phyloP scores from a whole-genome alignment of 2,888 invertebrate genomes.

The Cenopis cana region DNA sequence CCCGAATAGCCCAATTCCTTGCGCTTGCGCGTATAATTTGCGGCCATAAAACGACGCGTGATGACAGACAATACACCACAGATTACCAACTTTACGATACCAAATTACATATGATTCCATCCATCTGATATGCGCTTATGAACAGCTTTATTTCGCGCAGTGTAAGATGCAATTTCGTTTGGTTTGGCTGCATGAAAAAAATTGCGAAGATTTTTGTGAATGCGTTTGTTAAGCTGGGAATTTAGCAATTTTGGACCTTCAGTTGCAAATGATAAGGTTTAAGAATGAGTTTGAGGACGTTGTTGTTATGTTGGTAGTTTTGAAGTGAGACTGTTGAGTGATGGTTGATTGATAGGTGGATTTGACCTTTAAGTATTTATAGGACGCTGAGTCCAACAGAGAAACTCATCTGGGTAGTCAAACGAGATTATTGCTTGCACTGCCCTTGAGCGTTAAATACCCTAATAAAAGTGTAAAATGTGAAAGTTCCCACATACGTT shows the following conservation, averaged over 20 bases:
- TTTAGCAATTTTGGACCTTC: conserved; percentile 5
- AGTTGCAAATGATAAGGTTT: not conserved
- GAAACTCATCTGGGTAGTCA: not conserved
- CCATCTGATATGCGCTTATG: conserved; percentile 14
- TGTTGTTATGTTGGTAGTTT: not conserved
- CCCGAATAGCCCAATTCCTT: conserved; percentile 46
- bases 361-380: conserved; percentile 27
- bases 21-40: conserved; percentile 59
- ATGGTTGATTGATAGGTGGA: conserved; percentile 37
- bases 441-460: not conserved
- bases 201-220: not conserved
- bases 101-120: conserved; percentile 53
- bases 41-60: conserved; percentile 61
- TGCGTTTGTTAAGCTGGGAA: not conserved
- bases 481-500: not conserved
- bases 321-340: conserved; percentile 34
- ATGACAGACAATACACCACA: conserved; percentile 59
- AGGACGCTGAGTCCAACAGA: conserved; percentile 1
- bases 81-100: conserved; percentile 58
- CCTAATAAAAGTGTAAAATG: not conserved
- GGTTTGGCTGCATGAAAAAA: not conserved
- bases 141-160: not conserved
- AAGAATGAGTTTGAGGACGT: not conserved
- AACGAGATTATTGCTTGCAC: not conserved
- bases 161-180: not conserved